Evolutionary conservation across 2,888 invertebrate genomes (phyloP), one percentile per base, ranked within the genome.

Genomic region (Omphaloscelis lunosa): DNA sequence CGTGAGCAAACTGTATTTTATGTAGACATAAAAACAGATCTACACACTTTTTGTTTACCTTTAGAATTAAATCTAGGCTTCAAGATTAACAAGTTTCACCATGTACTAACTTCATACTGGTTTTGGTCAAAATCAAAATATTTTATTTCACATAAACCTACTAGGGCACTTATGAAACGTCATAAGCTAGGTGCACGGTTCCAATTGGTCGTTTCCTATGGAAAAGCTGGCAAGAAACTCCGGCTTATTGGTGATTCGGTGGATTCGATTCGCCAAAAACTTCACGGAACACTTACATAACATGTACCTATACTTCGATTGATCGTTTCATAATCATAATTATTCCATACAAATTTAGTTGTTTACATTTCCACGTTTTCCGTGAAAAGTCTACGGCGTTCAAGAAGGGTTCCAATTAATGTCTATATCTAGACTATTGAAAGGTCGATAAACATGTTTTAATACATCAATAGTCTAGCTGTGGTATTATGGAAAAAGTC

Each of bases 391-490:
- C 15, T 8, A 39, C 27, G 48, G 48, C n/a, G 11, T 61, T 17
- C 27, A 17, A 34, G 3, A 15, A 11, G 20, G 17, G 8, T 39
- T 5, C 11, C 29, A 61, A 56, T 74, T 56, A 61, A 61, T 48
- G 75, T 67, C 61, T 41, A 34, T 58, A 27, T 58, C 27, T 53
- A 48, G 58, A 72, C 72, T 59, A 61, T 39, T 53, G 34, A 29
- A 59, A 66, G 45, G 27, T 72, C 59, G 74, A 59, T 80, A 61
- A 53, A 9, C 27, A 72, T 71, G 34, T 65, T 65, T 70, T 65
- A 79, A 59, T 72, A 72, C 59, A 39, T 72, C 34, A 66, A 17
- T 27, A 29, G 29, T 34, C 15, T 41, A 20, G 15, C 17, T 41
- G 51, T 65, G 48, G 7, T 58, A 3, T 53, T 45, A 51, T 66